These are phyloP conservation scores for Ibidorhyncha struthersii DNA, from an alignment of 2,113 vertebrate species.

Conservation along the genomic window DNA sequence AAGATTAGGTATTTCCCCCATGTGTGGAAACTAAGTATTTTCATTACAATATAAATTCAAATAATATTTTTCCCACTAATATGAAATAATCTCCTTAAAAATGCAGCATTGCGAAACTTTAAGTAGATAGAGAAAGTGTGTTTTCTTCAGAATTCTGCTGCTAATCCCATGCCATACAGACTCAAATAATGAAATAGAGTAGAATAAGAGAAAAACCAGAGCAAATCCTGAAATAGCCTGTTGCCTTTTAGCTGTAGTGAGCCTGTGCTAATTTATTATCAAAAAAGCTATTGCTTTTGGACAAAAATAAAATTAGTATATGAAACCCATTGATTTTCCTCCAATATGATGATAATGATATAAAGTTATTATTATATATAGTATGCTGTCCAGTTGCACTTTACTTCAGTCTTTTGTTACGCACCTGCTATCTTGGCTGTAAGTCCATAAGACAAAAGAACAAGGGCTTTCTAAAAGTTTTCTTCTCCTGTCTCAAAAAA, in stretches of 20 bases:
- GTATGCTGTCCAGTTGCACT: background rate
- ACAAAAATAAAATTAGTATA: background rate
- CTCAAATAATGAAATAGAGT: background rate
- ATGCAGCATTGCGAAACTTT: background rate
- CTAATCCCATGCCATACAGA: background rate
- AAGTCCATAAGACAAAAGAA: background rate
- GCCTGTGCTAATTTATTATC: background rate
- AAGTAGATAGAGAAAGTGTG: background rate
- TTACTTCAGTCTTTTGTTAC: background rate
- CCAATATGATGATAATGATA: background rate
- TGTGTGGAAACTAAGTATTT: background rate
- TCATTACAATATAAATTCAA: background rate
- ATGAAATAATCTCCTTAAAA: constrained; percentile 2
- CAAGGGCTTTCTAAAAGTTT: background rate
- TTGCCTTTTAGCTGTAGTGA: background rate
- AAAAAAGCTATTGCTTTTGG: background rate
- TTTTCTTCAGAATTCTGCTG: background rate
- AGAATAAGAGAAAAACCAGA: background rate
- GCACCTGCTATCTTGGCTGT: background rate
- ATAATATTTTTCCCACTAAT: background rate
- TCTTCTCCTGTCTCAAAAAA: background rate
- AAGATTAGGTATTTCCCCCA: background rate
- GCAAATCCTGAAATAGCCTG: background rate
- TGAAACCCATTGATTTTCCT: background rate
- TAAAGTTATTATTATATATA: background rate